Evolutionary conservation across 2,797 vertebrate genomes (phyloP).

Genomic region (Cuculus canorus): DNA sequence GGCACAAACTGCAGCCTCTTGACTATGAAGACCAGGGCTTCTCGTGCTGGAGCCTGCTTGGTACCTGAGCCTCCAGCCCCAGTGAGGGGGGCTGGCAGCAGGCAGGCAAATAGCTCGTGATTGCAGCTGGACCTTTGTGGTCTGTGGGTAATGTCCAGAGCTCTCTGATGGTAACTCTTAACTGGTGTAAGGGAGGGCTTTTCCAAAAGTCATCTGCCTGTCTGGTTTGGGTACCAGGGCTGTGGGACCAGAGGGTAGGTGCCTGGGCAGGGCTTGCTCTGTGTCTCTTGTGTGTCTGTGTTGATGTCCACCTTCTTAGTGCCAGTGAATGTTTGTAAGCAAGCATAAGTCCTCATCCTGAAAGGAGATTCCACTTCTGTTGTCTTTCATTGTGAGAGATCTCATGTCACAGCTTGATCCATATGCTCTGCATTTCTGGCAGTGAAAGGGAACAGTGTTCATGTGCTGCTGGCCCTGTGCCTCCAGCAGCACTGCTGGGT

Average conservation of each 20-base stretch:
- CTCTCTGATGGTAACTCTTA: neutral
- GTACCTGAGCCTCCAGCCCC: neutral
- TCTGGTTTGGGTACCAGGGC: neutral
- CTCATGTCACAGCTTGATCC: neutral
- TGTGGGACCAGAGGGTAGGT: neutral
- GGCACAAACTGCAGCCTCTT: neutral
- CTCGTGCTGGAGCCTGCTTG: neutral
- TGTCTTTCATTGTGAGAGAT: neutral
- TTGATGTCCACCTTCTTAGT: neutral
- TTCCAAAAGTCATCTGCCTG: neutral
- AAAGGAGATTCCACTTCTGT: neutral
- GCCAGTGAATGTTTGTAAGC: neutral
- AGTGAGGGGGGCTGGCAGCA: neutral
- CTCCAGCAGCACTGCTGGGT: neutral
- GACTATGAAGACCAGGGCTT: neutral
- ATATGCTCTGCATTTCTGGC: neutral
- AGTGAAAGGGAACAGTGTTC: neutral
- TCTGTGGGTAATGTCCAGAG: neutral
- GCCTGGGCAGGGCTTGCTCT: neutral
- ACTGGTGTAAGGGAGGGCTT: neutral
- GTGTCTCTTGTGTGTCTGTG: neutral
- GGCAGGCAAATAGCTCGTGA: neutral
- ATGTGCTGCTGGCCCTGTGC: neutral
- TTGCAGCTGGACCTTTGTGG: neutral
- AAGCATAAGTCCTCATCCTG: neutral